Percentiles rank a stretch among this genome's conserved stretches.
These are phyloP conservation scores for Eidolon dupreanum DNA, from an alignment of 2,797 vertebrate species.

Conservation along the genomic window DNA sequence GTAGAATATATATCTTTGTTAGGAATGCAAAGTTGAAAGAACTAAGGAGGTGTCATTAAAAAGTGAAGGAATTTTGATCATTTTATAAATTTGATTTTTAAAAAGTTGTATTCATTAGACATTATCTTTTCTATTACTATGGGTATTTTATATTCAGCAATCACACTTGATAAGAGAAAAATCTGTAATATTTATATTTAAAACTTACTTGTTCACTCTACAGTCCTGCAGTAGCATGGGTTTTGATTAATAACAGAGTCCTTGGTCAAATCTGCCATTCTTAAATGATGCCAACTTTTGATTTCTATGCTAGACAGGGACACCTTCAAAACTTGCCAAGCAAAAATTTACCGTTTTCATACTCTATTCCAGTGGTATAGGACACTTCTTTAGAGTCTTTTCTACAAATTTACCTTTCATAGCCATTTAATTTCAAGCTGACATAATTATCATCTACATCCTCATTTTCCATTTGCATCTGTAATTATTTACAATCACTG, in stretches of 20 bases:
- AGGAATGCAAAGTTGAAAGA: conserved; percentile 14
- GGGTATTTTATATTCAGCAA: background rate
- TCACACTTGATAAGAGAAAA: background rate
- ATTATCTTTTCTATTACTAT: background rate
- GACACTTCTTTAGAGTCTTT: background rate
- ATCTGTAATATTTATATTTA: conserved; percentile 5
- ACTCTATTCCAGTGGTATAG: background rate
- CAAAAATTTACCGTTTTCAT: conserved; percentile 2
- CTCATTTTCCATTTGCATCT: background rate
- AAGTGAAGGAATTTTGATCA: background rate
- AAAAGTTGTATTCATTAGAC: background rate
- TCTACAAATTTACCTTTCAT: background rate
- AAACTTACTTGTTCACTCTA: background rate
- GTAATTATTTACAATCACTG: conserved; percentile 11
- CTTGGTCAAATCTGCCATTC: conserved; percentile 1
- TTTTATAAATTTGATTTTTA: conserved; percentile 18
- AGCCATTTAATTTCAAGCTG: conserved; percentile 35
- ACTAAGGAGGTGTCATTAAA: background rate
- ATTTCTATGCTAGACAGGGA: background rate
- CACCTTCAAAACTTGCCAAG: conserved; percentile 16
- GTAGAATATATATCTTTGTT: background rate
- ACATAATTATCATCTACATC: background rate
- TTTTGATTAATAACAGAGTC: conserved; percentile 1
- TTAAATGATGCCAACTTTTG: background rate
- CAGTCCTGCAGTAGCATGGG: background rate